A percentile compares a stretch with the other conserved stretches of the same genome.
These are phyloP conservation scores for Mellilla xanthometata DNA, from an alignment of 2,888 invertebrate species.

Conservation along the genomic window DNA sequence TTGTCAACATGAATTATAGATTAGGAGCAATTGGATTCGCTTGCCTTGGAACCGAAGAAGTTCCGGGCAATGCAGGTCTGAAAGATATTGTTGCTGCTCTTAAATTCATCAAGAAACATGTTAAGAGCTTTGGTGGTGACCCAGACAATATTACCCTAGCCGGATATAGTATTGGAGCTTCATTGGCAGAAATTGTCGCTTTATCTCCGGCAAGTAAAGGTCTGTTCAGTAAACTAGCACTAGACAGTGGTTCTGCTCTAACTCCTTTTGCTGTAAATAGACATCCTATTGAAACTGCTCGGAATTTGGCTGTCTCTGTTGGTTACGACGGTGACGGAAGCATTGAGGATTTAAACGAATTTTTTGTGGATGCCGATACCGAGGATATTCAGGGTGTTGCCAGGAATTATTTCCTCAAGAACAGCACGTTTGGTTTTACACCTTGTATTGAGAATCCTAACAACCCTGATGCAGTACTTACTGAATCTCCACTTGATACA, in stretches of 20 bases:
- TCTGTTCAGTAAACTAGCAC: slow-evolving; percentile 60
- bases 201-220: slow-evolving; percentile 59
- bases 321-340: slow-evolving; percentile 62
- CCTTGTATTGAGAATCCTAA: slow-evolving; percentile 65
- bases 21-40: slow-evolving; percentile 88
- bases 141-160: slow-evolving; percentile 89
- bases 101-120: slow-evolving; percentile 88
- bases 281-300: slow-evolving; percentile 64
- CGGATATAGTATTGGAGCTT: slow-evolving; percentile 91
- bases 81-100: slow-evolving; percentile 92
- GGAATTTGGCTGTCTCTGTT: slow-evolving; percentile 59
- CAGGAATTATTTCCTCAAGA: slow-evolving; percentile 60
- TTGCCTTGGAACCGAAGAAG: slow-evolving; percentile 81
- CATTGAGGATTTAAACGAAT: slow-evolving; percentile 63
- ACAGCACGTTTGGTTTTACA: slow-evolving; percentile 70
- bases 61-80: slow-evolving; percentile 92
- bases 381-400: slow-evolving; percentile 51
- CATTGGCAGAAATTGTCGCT: slow-evolving; percentile 67
- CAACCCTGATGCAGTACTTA: slow-evolving; percentile 57
- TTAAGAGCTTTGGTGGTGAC: slow-evolving; percentile 91
- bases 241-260: slow-evolving; percentile 71
- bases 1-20: slow-evolving; percentile 87
- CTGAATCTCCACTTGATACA: slow-evolving; percentile 62
- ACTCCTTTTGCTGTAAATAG: slow-evolving; percentile 64
- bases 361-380: slow-evolving; percentile 54